These are phyloP conservation scores for Lutjanus argentimaculatus DNA, from an alignment of 2,797 vertebrate species.

Conservation along the genomic window DNA sequence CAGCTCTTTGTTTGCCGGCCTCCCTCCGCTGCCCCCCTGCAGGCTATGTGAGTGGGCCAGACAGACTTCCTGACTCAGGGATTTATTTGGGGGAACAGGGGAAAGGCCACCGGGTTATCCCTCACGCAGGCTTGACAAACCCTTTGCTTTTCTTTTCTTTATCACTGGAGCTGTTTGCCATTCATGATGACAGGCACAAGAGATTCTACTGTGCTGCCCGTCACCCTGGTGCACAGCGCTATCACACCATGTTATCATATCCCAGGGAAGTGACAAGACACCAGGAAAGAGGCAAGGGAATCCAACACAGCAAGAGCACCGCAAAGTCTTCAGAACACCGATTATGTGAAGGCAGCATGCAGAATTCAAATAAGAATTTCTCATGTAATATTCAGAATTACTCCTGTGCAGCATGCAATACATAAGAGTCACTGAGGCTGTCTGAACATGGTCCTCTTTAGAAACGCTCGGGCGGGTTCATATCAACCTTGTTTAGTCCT, in stretches of 20 bases:
- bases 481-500: too few species aligned
- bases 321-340: slow-evolving; percentile 9
- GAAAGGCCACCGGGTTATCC: slow-evolving; percentile 53
- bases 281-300: slow-evolving; percentile 11
- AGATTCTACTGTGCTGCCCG: slow-evolving; percentile 35
- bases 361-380: slow-evolving; percentile 44
- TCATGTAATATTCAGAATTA: slow-evolving; percentile 46
- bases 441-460: not conserved
- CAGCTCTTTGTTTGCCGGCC: slow-evolving; percentile 75
- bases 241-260: slow-evolving; percentile 51
- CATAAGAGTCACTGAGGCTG: not conserved
- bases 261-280: slow-evolving; percentile 22
- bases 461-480: too few species aligned
- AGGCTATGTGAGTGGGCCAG: slow-evolving; percentile 75
- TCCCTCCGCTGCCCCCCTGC: slow-evolving; percentile 59
- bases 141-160: slow-evolving; percentile 45
- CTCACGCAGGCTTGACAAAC: slow-evolving; percentile 44
- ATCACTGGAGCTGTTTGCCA: slow-evolving; percentile 56
- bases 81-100: slow-evolving; percentile 70
- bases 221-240: slow-evolving; percentile 33
- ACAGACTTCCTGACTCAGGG: slow-evolving; percentile 87
- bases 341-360: slow-evolving; percentile 24
- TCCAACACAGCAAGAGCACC: not conserved
- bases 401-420: slow-evolving; percentile 1
- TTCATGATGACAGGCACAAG: slow-evolving; percentile 62